Percentiles rank a stretch among this genome's conserved stretches.
These are phyloP conservation scores for Archips crataeganus DNA, from an alignment of 2,888 invertebrate species.

Conservation along the genomic window DNA sequence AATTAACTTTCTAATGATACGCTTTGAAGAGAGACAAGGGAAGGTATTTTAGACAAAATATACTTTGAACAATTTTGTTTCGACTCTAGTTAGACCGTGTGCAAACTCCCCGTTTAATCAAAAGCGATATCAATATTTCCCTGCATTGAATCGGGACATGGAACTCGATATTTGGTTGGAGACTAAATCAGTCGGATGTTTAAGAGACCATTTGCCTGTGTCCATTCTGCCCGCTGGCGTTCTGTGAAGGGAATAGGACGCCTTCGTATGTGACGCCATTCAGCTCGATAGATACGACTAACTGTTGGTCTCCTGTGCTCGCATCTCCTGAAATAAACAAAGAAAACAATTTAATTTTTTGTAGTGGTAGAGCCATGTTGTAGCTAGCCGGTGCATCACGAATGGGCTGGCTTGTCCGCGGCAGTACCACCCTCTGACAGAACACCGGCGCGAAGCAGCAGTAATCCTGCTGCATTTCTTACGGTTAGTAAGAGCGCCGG, in stretches of 20 bases:
- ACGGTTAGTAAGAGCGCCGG: no score
- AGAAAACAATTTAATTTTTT: no score
- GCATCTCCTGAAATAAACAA: conserved; percentile 88
- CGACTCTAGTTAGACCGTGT: conserved; percentile 30
- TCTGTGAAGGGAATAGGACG: conserved; percentile 89
- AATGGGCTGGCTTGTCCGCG: no score
- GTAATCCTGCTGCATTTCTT: no score
- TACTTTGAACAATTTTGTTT: conserved; percentile 15
- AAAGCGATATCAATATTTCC: conserved; percentile 28
- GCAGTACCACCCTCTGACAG: no score
- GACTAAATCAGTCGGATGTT: conserved; percentile 45
- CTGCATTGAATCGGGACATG: conserved; percentile 44
- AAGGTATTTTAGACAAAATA: conserved; percentile 19
- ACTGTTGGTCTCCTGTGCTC: conserved; percentile 93
- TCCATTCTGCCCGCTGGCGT: conserved; percentile 73
- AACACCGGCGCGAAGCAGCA: no score
- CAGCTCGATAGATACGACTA: conserved; percentile 97
- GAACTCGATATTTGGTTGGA: conserved; percentile 38
- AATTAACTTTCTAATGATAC: conserved; percentile 38
- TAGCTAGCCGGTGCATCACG: no score
- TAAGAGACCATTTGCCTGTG: conserved; percentile 81
- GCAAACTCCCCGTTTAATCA: conserved; percentile 25
- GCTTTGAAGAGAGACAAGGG: conserved; percentile 40
- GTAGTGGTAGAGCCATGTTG: no score
- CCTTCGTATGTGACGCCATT: conserved; percentile 98